Conservation (phyloP, 2,113 vertebrate genomes). For the Chionis minor region DNA sequence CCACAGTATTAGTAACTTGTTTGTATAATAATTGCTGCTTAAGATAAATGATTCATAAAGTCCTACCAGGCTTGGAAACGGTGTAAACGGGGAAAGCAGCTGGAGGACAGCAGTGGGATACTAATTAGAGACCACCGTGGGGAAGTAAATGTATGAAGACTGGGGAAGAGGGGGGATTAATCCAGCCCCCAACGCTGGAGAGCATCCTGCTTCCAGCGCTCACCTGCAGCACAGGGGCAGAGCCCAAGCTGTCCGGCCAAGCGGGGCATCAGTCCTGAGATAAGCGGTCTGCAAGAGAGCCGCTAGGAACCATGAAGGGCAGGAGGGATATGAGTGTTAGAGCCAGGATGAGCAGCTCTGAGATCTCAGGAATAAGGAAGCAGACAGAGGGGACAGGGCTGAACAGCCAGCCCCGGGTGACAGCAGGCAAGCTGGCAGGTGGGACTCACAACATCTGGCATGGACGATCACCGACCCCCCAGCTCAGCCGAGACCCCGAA, state of each 20-base stretch:
- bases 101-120: slow-evolving; percentile 41
- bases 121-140: slow-evolving; percentile 32
- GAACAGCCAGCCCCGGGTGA: neutral
- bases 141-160: neutral
- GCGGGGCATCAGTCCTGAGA: neutral
- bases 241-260: neutral
- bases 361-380: neutral
- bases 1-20: neutral
- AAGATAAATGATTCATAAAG: slow-evolving; percentile 64
- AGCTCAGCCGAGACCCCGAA: neutral
- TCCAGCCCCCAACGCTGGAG: neutral
- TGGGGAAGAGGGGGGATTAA: neutral
- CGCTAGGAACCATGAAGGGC: neutral
- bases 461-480: neutral
- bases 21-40: slow-evolving; percentile 36
- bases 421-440: neutral
- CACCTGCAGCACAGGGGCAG: neutral
- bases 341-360: neutral
- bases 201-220: neutral
- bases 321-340: neutral
- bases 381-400: neutral
- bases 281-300: neutral
- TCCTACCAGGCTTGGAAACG: neutral
- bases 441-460: neutral
- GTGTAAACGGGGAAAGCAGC: slow-evolving; percentile 26